Evolutionary conservation across 2,113 vertebrate genomes (phyloP).

Genomic region (Dinomys branickii): DNA sequence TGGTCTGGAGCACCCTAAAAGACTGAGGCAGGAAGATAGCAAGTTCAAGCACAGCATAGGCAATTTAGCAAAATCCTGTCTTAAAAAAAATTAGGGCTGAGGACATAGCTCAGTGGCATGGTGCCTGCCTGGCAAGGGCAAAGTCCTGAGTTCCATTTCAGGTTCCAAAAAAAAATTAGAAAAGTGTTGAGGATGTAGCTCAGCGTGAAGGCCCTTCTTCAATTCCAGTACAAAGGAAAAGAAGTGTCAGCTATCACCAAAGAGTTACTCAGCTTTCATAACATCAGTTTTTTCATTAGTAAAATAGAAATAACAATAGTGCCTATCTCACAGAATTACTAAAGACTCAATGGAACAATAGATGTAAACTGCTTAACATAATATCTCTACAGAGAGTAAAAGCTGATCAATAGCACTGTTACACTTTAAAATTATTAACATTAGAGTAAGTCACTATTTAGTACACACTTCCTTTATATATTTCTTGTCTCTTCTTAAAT

Average conservation of each 20-base stretch:
- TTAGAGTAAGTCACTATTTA: conserved; percentile 9
- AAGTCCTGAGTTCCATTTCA: too few relatives aligned
- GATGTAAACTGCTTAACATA: not conserved
- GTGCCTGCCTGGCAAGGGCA: too few relatives aligned
- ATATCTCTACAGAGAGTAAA: not conserved
- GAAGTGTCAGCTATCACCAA: not conserved
- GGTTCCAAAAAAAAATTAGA: not conserved
- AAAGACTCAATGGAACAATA: conserved; percentile 28
- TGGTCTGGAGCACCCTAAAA: not conserved
- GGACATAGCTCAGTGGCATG: too few relatives aligned
- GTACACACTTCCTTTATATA: not conserved
- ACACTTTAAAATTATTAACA: conserved; percentile 13
- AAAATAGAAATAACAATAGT: not conserved
- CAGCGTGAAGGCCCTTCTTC: not conserved
- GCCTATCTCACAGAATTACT: not conserved
- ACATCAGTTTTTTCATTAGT: not conserved
- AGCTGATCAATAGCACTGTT: not conserved
- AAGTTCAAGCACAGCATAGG: not conserved
- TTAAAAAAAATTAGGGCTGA: not conserved
- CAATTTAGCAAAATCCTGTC: not conserved
- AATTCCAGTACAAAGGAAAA: not conserved
- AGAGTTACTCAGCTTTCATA: not conserved
- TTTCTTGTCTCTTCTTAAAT: not conserved
- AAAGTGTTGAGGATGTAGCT: not conserved
- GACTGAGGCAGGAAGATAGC: not conserved